phyloP scores from a whole-genome alignment of 2,113 vertebrate genomes.

The Rhipidura dahli region DNA sequence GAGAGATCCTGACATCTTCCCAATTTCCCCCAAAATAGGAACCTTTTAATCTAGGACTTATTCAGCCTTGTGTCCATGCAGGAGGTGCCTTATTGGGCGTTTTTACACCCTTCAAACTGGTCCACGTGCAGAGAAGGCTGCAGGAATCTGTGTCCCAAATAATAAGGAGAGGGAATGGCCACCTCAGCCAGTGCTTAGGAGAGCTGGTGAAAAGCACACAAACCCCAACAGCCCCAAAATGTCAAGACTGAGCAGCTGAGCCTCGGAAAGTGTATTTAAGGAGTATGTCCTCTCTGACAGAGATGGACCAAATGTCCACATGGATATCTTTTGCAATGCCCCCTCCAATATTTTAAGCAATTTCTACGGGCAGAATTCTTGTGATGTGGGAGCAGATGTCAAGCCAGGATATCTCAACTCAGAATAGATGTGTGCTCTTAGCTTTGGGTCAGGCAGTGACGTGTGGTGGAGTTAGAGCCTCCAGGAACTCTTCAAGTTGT shows the following conservation, averaged over 20 bases:
- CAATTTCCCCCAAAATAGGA: background rate
- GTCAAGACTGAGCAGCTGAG: background rate
- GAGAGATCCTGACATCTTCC: background rate
- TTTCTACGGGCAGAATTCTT: slow-evolving; percentile 15
- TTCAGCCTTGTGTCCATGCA: background rate
- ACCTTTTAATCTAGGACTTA: background rate
- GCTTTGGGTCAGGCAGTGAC: slow-evolving; percentile 40
- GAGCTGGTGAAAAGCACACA: background rate
- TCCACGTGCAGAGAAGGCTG: background rate
- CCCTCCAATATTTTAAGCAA: background rate
- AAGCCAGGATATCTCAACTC: slow-evolving; percentile 26
- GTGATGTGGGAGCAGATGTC: background rate
- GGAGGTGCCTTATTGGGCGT: background rate
- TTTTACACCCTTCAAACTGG: background rate
- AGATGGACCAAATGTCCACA: background rate
- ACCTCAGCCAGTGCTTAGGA: background rate
- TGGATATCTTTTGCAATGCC: background rate
- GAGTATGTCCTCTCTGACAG: background rate
- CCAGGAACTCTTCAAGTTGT: slow-evolving; percentile 24
- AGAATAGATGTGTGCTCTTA: background rate
- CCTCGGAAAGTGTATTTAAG: background rate
- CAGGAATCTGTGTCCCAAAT: background rate
- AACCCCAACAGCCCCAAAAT: background rate
- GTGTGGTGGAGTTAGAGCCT: background rate
- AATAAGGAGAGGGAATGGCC: background rate